phyloP scores from a whole-genome alignment of 2,888 invertebrate species.

The Lottia scabra region DNA sequence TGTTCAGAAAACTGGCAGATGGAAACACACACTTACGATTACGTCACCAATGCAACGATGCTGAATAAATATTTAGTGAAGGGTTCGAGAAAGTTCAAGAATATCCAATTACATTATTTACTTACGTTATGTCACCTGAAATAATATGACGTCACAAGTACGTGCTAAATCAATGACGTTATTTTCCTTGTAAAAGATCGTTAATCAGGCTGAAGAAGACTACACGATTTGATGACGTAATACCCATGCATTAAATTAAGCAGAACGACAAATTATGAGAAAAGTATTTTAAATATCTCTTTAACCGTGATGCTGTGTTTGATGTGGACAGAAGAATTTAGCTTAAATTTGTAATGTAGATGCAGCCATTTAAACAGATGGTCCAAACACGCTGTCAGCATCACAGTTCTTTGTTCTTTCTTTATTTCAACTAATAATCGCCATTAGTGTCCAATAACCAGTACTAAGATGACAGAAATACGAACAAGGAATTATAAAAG shows the following conservation, averaged over 20 bases:
- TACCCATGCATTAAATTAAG: not conserved
- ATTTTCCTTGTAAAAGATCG: not conserved
- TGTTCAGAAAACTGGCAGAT: not conserved
- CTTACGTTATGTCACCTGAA: not conserved
- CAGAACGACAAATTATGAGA: not conserved
- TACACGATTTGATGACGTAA: not conserved
- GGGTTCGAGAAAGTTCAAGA: not conserved
- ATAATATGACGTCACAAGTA: not conserved
- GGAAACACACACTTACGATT: not conserved
- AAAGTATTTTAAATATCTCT: too few species aligned
- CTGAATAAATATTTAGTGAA: not conserved
- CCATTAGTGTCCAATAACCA: too few species aligned
- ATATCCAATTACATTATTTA: not conserved
- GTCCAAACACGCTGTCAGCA: too few species aligned
- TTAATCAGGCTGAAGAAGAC: not conserved
- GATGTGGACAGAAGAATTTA: too few species aligned
- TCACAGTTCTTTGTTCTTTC: too few species aligned
- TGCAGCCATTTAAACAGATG: too few species aligned
- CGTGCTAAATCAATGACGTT: not conserved
- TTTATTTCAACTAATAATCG: too few species aligned
- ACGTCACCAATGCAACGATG: not conserved
- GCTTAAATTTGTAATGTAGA: too few species aligned
- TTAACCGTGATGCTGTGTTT: too few species aligned
- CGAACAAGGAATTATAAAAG: too few species aligned
- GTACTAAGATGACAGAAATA: too few species aligned